phyloP scores from a whole-genome alignment of 2,888 invertebrate species.

The Dascillus cervinus region DNA sequence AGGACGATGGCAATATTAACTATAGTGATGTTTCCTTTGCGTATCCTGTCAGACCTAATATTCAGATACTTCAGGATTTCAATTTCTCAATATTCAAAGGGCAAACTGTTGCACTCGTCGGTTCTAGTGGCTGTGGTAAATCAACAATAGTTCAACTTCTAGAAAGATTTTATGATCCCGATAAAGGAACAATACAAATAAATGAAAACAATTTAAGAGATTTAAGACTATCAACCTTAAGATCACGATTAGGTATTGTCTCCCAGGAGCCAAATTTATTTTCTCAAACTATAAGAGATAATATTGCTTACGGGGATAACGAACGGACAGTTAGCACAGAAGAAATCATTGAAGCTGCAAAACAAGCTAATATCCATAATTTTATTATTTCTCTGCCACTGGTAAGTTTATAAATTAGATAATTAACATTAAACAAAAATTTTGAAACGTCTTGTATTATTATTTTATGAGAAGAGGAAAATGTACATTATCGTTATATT shows the following conservation, averaged over 20 bases:
- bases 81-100: constrained; percentile 55
- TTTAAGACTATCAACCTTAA: constrained; percentile 38
- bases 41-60: constrained; percentile 69
- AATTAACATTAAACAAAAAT: too few relatives aligned
- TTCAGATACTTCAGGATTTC: constrained; percentile 60
- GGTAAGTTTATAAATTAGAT: too few relatives aligned
- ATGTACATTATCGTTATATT: too few relatives aligned
- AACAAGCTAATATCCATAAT: constrained; percentile 80
- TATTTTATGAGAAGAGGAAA: too few relatives aligned
- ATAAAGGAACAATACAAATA: constrained; percentile 50
- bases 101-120: constrained; percentile 70
- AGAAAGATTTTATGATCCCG: constrained; percentile 77
- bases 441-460: too few relatives aligned
- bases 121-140: constrained; percentile 81
- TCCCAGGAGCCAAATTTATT: constrained; percentile 90
- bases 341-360: constrained; percentile 71
- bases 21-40: constrained; percentile 62
- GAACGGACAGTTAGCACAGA: constrained; percentile 52
- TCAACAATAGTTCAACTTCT: constrained; percentile 79
- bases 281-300: constrained; percentile 78
- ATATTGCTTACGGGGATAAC: constrained; percentile 89
- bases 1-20: constrained; percentile 56
- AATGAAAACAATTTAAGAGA: constrained; percentile 29
- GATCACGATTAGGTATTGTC: constrained; percentile 78
- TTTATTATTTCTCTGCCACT: constrained; percentile 71